phyloP scores from a whole-genome alignment of 2,113 vertebrate species.

The Hyperoodon ampullatus region DNA sequence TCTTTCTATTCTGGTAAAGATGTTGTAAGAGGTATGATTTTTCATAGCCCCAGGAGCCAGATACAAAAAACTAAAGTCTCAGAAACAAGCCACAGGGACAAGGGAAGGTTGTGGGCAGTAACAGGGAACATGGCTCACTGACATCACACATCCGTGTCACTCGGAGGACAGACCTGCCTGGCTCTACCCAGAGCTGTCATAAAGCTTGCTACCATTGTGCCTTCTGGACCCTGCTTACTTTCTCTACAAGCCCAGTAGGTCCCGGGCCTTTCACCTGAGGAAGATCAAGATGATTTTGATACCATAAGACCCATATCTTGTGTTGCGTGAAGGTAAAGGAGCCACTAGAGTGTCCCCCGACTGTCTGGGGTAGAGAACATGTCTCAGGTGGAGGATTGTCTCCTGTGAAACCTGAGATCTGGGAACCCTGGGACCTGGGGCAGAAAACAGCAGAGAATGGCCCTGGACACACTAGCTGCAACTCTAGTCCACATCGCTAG shows the following conservation, averaged over 20 bases:
- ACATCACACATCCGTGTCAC: not conserved
- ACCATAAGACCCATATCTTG: not conserved
- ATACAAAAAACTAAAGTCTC: not conserved
- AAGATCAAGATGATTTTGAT: not conserved
- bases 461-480: not conserved
- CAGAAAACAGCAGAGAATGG: not conserved
- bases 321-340: not conserved
- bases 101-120: not conserved
- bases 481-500: accelerated
- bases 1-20: not conserved
- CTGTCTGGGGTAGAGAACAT: not conserved
- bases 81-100: not conserved
- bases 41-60: not conserved
- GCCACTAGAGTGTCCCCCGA: not conserved
- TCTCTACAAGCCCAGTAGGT: no score
- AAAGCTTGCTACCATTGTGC: not conserved
- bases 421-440: not conserved
- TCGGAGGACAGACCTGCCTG: not conserved
- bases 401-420: not conserved
- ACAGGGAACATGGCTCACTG: not conserved
- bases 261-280: not conserved
- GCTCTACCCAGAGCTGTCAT: not conserved
- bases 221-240: not conserved
- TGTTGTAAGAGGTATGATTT: not conserved
- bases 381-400: not conserved